Evolutionary conservation across 2,113 vertebrate species (phyloP).

Genomic region (Setophaga kirtlandii): DNA sequence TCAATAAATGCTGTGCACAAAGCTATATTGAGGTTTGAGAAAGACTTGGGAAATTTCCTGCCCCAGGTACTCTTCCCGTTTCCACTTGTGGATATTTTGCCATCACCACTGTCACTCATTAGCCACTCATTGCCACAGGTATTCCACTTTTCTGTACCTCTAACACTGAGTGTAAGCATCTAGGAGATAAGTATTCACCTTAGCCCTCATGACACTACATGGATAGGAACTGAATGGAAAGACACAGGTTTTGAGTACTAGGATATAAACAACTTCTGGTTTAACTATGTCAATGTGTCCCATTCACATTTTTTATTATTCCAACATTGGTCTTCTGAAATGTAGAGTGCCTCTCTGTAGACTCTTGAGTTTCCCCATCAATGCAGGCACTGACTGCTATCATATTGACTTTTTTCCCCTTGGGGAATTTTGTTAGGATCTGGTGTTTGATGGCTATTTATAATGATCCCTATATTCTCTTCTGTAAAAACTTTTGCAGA

Average conservation of each 20-base stretch:
- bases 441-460: background rate
- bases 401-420: too few relatives aligned
- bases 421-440: background rate
- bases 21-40: background rate
- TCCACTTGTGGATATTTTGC: background rate
- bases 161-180: background rate
- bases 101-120: background rate
- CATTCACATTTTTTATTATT: background rate
- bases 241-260: background rate
- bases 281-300: background rate
- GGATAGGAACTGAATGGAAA: background rate
- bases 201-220: background rate
- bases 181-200: background rate
- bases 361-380: background rate
- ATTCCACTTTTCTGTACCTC: background rate
- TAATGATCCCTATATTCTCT: background rate
- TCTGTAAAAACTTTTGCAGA: background rate
- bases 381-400: background rate
- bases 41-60: background rate
- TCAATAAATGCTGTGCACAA: background rate
- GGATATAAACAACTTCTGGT: background rate
- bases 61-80: background rate
- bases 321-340: background rate
- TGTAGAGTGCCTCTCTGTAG: background rate
- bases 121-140: background rate